Evolutionary conservation across 2,888 invertebrate genomes (phyloP).

Genomic region (Pegoplata infirma): DNA sequence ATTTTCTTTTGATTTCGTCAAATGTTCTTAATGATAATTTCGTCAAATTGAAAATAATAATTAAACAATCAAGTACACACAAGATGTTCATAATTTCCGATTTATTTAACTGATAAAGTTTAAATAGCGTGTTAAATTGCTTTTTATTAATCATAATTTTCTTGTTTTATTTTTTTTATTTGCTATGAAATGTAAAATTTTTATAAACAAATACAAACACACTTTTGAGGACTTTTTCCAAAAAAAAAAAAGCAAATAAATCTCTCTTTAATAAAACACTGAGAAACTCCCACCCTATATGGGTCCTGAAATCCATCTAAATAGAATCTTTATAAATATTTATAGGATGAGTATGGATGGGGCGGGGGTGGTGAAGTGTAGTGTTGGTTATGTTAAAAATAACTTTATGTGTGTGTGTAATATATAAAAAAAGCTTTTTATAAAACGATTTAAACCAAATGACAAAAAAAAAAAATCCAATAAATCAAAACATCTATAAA

Average conservation of each 20-base stretch:
- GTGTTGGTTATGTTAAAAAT: neutral
- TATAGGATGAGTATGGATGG: too few species aligned
- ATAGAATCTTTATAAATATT: neutral
- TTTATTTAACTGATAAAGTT: neutral
- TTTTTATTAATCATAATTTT: neutral
- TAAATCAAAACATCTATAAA: conserved; percentile 23
- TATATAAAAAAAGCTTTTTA: neutral
- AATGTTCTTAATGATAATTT: too few species aligned
- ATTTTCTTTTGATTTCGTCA: too few species aligned
- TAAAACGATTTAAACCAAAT: neutral
- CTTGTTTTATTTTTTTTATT: neutral
- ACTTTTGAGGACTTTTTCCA: neutral
- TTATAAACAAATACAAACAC: neutral
- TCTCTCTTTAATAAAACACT: neutral
- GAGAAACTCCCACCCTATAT: neutral
- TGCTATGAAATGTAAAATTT: neutral
- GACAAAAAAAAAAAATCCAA: neutral
- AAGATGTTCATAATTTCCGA: too few species aligned
- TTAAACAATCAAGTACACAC: too few species aligned
- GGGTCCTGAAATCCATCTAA: neutral
- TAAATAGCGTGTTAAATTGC: neutral
- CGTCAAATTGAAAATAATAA: too few species aligned
- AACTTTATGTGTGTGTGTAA: neutral
- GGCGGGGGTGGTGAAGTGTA: neutral
- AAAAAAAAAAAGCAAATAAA: neutral